Evolutionary conservation across 2,113 vertebrate species (phyloP), one percentile per base, ranked within the genome.

Genomic region (Thryonomys swinderianus): DNA sequence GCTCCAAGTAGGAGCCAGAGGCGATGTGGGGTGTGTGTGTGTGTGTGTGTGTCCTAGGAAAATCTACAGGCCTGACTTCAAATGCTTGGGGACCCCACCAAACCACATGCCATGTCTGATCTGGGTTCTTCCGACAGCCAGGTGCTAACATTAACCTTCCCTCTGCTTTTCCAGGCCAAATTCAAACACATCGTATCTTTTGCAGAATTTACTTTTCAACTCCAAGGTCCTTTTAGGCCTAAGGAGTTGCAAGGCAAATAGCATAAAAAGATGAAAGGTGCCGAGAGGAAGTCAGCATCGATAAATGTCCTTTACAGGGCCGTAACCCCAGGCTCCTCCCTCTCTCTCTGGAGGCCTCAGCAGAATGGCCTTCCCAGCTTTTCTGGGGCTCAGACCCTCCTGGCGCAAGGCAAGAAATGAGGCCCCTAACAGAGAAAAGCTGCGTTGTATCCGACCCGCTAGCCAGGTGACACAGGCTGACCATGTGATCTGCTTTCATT

Each of bases 171-270:
- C 55, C 40, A n/a, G 74, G 32, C 69, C 81, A 53, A 96, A 98
- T 94, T 92, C 97, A 98, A 97, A 96, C 96, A 69, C 7, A 37
- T 27, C 85, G 87, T 85, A 89, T 64, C 92, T 92, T 85, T n/a
- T 7, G 61, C 92, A 90, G 91, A 95, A 88, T 93, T 85, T 73
- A 61, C 86, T 91, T 96, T 96, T 85, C 78, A 34, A 95, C 88
- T 97, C 88, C 90, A 92, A 93, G 42, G 97, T 98, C 98, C 97
- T 98, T 97, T 95, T 93, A 97, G 98, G 97, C 98, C 98, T 97
- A 98, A 99, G 97, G 97, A 98, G 98, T 97, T 98, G 95, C 94
- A 98, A 98, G 98, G 97, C 85, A 98, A 98, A 98, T 97, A 98
- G 91, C 96, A 98, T 98, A 97, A 98, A 98, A 98, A 98, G 98